A percentile compares a stretch with the other conserved stretches of the same genome.
Conservation (phyloP, 2,888 invertebrate species). For the Eupithecia exiguata region DNA sequence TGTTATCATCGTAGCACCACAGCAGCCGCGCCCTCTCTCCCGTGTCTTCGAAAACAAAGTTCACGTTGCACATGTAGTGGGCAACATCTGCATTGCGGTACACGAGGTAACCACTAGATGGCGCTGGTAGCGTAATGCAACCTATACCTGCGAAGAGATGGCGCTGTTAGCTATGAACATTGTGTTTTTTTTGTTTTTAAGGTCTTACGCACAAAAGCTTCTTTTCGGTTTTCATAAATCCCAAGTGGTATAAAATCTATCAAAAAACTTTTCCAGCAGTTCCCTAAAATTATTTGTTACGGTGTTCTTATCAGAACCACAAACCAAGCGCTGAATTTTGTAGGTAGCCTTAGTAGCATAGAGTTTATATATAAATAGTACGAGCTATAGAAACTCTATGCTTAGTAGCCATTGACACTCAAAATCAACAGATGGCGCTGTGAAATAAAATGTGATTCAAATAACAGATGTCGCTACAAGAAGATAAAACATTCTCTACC, state of each 20-base stretch:
- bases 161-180: constrained; percentile 36
- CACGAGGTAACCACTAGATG: constrained; percentile 87
- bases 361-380: no score
- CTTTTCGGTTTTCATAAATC: background rate
- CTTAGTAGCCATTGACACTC: background rate
- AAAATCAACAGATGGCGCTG: constrained; percentile 26
- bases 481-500: background rate
- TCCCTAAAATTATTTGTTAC: background rate
- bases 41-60: constrained; percentile 88
- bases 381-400: no score
- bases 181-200: background rate
- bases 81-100: constrained; percentile 86
- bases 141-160: constrained; percentile 84
- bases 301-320: background rate
- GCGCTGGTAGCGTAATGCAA: constrained; percentile 86
- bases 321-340: background rate
- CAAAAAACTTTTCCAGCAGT: background rate
- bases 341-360: no score
- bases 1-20: constrained; percentile 86
- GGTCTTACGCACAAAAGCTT: background rate
- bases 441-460: background rate
- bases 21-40: constrained; percentile 84
- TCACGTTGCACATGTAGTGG: constrained; percentile 87
- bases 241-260: background rate
- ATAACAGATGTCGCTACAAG: constrained; percentile 24